Evolutionary conservation across 2,888 invertebrate species (phyloP).

Genomic region (Caenorhabditis auriculariae): DNA sequence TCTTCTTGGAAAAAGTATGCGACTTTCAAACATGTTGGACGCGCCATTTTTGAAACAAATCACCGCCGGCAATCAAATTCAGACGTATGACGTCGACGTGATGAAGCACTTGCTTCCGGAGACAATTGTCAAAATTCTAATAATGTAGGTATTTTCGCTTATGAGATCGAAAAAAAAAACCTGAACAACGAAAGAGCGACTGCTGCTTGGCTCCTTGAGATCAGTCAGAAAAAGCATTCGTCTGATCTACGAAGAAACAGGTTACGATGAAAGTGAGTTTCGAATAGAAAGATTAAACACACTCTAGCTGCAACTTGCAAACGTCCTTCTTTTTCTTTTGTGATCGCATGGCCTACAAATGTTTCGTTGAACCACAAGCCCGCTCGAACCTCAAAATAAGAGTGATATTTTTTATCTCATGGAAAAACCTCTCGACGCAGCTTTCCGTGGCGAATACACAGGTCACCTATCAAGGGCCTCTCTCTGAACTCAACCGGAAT

Average conservation of each 20-base stretch:
- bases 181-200: slow-evolving; percentile 8
- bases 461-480: slow-evolving; percentile 20
- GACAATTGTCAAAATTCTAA: slow-evolving; percentile 20
- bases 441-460: slow-evolving; percentile 16
- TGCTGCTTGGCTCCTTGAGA: not conserved
- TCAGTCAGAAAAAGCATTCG: slow-evolving; percentile 21
- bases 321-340: slow-evolving; percentile 19
- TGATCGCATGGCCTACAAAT: slow-evolving; percentile 15
- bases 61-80: slow-evolving; percentile 13
- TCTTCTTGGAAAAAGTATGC: no score
- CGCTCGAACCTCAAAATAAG: slow-evolving; percentile 8
- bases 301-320: slow-evolving; percentile 14
- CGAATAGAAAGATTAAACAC: no score
- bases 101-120: slow-evolving; percentile 10
- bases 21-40: no score
- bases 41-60: slow-evolving; percentile 30
- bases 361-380: slow-evolving; percentile 10
- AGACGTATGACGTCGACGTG: slow-evolving; percentile 18
- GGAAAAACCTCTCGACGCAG: slow-evolving; percentile 11
- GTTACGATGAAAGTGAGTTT: no score
- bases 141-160: not conserved
- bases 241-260: slow-evolving; percentile 9
- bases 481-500: slow-evolving; percentile 16
- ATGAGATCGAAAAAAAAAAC: no score
- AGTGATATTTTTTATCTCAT: not conserved